Conservation (phyloP, 2,888 invertebrate species). For the Andrena bicolor region DNA sequence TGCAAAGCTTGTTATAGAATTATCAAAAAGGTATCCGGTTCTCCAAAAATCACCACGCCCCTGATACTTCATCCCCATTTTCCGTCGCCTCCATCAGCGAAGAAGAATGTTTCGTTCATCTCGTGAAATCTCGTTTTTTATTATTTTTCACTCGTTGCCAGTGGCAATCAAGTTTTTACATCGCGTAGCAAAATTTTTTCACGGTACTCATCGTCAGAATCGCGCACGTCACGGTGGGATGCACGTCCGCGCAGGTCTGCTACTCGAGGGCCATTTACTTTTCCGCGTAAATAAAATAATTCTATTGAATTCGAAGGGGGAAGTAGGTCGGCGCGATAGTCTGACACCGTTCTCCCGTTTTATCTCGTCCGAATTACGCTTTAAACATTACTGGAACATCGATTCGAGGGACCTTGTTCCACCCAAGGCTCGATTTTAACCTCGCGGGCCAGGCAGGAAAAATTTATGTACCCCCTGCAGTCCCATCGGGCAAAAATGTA, state of each 20-base stretch:
- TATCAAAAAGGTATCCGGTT: too few relatives aligned
- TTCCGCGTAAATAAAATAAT: background rate
- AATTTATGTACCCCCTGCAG: conserved; percentile 34
- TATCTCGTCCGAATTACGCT: background rate
- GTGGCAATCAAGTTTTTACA: background rate
- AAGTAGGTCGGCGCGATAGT: background rate
- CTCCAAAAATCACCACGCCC: too few relatives aligned
- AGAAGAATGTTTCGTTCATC: background rate
- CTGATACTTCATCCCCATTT: too few relatives aligned
- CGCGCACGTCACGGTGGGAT: background rate
- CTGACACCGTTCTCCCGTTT: background rate
- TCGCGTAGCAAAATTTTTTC: background rate
- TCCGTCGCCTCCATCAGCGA: too few relatives aligned
- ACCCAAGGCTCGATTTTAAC: conserved; percentile 15
- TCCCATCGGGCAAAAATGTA: conserved; percentile 42
- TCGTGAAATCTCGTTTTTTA: background rate
- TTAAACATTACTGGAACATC: conserved; percentile 9
- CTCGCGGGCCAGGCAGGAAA: conserved; percentile 5
- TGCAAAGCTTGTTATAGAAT: too few relatives aligned
- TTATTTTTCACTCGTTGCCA: background rate
- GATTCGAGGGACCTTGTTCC: conserved; percentile 11
- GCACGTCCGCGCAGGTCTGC: background rate
- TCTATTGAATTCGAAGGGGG: background rate
- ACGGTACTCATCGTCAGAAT: background rate
- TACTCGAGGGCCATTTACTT: background rate